A percentile compares a stretch with the other conserved stretches of the same genome.
These are phyloP conservation scores for Apteryx owenii DNA, from an alignment of 2,113 vertebrate genomes.

Conservation along the genomic window DNA sequence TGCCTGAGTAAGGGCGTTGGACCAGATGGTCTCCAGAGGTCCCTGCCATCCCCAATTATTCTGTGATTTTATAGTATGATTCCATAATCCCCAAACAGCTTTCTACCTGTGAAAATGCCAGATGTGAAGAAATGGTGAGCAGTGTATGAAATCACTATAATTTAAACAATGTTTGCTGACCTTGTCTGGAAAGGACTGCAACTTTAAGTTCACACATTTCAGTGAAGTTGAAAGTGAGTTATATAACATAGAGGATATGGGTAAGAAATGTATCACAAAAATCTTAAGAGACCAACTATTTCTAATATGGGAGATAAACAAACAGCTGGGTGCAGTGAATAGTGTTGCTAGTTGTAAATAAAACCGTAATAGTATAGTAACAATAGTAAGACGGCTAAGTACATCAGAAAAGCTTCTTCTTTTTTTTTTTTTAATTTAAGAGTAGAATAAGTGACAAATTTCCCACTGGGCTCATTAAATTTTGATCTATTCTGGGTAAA, in stretches of 20 bases:
- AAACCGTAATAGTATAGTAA: neutral
- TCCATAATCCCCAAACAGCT: too few species aligned
- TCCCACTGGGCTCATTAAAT: neutral
- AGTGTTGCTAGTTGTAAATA: neutral
- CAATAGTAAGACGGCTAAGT: neutral
- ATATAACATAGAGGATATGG: neutral
- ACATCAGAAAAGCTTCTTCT: neutral
- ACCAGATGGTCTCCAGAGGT: too few species aligned
- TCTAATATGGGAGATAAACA: neutral
- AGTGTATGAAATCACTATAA: neutral
- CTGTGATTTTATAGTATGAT: neutral
- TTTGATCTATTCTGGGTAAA: neutral
- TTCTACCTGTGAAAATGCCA: neutral
- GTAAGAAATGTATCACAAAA: neutral
- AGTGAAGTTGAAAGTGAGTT: neutral
- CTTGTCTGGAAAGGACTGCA: neutral
- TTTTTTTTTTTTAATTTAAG: neutral
- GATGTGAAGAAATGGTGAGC: neutral
- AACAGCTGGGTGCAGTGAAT: neutral
- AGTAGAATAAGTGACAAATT: neutral
- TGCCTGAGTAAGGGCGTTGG: neutral
- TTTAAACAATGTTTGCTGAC: neutral
- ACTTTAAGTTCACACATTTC: neutral
- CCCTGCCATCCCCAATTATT: neutral
- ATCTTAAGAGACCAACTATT: neutral